A percentile compares a stretch with the other conserved stretches of the same genome.
Evolutionary conservation across 2,888 invertebrate species (phyloP).

Genomic region (Chrysolina americana): DNA sequence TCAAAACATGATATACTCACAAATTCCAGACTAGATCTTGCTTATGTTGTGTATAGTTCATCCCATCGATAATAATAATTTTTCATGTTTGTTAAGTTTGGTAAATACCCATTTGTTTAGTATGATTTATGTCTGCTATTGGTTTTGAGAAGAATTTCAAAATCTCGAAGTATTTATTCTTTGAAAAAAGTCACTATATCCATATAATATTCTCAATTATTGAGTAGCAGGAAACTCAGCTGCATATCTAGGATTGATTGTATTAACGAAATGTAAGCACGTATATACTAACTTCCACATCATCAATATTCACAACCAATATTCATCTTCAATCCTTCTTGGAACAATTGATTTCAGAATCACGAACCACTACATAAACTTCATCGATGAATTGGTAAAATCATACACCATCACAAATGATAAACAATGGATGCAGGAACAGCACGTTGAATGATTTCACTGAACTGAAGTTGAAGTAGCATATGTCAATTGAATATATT

Average conservation of each 20-base stretch:
- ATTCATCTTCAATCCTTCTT: conserved; percentile 15
- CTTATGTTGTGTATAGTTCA: too few species aligned
- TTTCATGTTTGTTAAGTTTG: too few species aligned
- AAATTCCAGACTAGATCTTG: too few species aligned
- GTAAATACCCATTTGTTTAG: too few species aligned
- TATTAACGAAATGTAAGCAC: conserved; percentile 18
- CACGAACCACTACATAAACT: background rate
- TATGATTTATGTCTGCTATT: background rate
- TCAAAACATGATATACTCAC: too few species aligned
- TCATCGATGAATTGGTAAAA: conserved; percentile 12
- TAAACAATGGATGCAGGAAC: background rate
- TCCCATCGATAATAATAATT: too few species aligned
- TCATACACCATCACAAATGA: background rate
- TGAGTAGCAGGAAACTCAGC: background rate
- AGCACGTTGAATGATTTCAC: background rate
- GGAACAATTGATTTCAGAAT: conserved; percentile 18
- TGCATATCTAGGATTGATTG: background rate
- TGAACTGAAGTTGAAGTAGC: too few species aligned
- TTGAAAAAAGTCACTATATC: background rate
- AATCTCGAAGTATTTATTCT: background rate
- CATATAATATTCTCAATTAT: background rate
- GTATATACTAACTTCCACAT: conserved; percentile 12
- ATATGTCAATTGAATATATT: too few species aligned
- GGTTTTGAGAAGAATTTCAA: background rate
- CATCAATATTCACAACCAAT: conserved; percentile 15